Percentiles rank a stretch among this genome's conserved stretches.
phyloP scores from a whole-genome alignment of 2,888 invertebrate species.

The Pimpla rufipes region DNA sequence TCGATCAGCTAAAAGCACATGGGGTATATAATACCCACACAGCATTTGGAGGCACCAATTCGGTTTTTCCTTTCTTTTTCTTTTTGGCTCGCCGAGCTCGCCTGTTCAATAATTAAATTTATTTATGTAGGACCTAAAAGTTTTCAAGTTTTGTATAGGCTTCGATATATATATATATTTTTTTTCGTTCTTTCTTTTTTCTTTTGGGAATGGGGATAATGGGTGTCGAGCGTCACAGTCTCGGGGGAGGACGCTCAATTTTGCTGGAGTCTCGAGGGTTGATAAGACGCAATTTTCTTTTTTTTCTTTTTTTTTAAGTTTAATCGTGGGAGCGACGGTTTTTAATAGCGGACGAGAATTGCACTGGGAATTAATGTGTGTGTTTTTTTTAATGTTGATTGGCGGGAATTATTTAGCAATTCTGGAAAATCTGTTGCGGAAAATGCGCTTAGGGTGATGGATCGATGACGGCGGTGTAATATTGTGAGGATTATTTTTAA shows the following conservation, averaged over 20 bases:
- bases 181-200: slow-evolving; percentile 40
- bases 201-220: slow-evolving; percentile 8
- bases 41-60: slow-evolving; percentile 71
- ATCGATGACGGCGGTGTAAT: slow-evolving; percentile 76
- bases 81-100: slow-evolving; percentile 15
- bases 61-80: slow-evolving; percentile 31
- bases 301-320: background rate
- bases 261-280: background rate
- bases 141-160: slow-evolving; percentile 11
- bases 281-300: too few species aligned
- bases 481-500: slow-evolving; percentile 80
- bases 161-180: background rate
- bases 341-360: background rate
- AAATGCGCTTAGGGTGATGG: slow-evolving; percentile 52
- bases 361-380: background rate
- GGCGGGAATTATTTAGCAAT: background rate
- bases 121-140: slow-evolving; percentile 44
- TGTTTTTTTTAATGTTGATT: background rate
- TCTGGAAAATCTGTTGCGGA: background rate
- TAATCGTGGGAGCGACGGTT: background rate
- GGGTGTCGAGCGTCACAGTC: background rate
- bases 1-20: slow-evolving; percentile 62
- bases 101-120: slow-evolving; percentile 53
- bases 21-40: slow-evolving; percentile 51
- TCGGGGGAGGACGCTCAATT: background rate